Percentiles rank a stretch among this genome's conserved stretches.
phyloP scores from a whole-genome alignment of 2,888 invertebrate genomes.

The Fissipunctia ypsillon region DNA sequence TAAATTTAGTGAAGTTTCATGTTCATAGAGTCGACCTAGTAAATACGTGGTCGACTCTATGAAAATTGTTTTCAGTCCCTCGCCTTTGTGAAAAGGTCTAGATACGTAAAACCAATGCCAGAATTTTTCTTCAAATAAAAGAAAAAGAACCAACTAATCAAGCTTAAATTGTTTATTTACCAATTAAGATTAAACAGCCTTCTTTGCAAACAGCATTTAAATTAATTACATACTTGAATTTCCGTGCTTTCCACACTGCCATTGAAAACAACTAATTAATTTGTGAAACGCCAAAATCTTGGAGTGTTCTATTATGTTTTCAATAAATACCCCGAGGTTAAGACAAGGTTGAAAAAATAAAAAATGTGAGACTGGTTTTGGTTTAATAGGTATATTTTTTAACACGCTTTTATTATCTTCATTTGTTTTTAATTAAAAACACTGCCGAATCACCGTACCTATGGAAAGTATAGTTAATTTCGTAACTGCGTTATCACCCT shows the following conservation, averaged over 20 bases:
- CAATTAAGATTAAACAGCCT: neutral
- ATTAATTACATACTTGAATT: slow-evolving; percentile 5
- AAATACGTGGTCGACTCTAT: too few species aligned
- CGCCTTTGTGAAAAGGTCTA: neutral
- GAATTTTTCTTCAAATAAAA: neutral
- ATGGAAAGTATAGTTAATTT: neutral
- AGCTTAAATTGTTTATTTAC: neutral
- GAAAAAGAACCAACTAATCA: neutral
- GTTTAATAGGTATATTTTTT: too few species aligned
- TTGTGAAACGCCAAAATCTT: slow-evolving; percentile 4
- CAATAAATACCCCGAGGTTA: neutral
- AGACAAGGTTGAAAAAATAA: neutral
- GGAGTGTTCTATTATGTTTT: slow-evolving; percentile 23
- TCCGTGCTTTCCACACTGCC: slow-evolving; percentile 10
- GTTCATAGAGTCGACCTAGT: too few species aligned
- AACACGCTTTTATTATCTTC: too few species aligned
- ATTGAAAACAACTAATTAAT: slow-evolving; percentile 31
- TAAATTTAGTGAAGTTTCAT: too few species aligned
- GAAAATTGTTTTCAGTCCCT: too few species aligned
- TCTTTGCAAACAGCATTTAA: slow-evolving; percentile 71
- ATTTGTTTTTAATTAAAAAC: neutral
- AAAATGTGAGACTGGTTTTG: neutral
- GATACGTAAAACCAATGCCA: neutral
- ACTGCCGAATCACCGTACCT: too few species aligned
- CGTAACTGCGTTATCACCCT: too few species aligned